Conservation (phyloP, 1,140 invertebrate species). For the Drosophila santomea region DNA sequence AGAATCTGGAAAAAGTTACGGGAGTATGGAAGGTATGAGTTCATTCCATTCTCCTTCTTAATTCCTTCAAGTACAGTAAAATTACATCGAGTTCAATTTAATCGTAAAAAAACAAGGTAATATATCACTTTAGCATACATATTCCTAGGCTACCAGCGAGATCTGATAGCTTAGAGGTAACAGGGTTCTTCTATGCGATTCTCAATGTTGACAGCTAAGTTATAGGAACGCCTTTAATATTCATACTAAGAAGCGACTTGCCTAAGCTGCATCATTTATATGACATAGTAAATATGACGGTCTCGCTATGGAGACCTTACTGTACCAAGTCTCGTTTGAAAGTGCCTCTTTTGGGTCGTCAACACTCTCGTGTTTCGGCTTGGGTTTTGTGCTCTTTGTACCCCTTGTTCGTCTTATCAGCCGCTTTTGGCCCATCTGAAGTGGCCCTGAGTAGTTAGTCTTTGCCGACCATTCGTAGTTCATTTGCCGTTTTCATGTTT, state of each 20-base stretch:
- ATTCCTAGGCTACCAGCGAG: too few relatives aligned
- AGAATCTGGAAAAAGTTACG: neutral
- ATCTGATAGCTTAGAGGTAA: too few relatives aligned
- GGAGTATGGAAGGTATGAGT: too few relatives aligned
- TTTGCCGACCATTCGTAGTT: constrained; percentile 37
- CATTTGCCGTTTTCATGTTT: constrained; percentile 75
- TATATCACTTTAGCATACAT: too few relatives aligned
- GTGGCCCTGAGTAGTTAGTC: constrained; percentile 52
- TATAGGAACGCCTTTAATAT: too few relatives aligned
- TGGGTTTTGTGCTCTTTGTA: constrained; percentile 1
- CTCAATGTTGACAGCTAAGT: too few relatives aligned
- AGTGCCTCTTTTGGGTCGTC: constrained; percentile 2
- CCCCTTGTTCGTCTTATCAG: constrained; percentile 62
- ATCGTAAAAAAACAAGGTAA: neutral
- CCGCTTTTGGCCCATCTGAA: constrained; percentile 52
- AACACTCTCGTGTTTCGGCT: constrained; percentile 20
- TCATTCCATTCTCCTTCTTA: neutral
- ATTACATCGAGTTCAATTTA: too few relatives aligned
- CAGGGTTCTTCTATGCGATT: too few relatives aligned
- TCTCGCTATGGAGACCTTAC: neutral
- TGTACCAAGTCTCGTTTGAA: constrained; percentile 4
- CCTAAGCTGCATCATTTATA: too few relatives aligned
- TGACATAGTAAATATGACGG: too few relatives aligned
- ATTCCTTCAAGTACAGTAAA: constrained; percentile 15
- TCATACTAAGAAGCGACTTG: too few relatives aligned